These are phyloP conservation scores for Brachionus manjavacas DNA, from an alignment of 1,140 invertebrate genomes.

Conservation along the genomic window DNA sequence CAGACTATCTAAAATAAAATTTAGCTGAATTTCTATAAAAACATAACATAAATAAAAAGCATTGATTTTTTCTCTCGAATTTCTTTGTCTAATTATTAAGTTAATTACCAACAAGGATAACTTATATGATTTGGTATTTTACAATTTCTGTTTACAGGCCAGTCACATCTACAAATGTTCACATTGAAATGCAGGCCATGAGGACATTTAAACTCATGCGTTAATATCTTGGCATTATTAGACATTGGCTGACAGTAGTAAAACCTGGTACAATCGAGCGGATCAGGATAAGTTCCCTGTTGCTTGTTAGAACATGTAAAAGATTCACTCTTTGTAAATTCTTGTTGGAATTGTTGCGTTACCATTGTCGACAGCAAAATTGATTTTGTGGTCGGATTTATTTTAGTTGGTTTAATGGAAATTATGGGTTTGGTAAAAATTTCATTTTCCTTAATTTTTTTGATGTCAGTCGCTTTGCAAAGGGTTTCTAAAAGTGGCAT, in stretches of 20 bases:
- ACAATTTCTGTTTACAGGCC: slow-evolving; percentile 10
- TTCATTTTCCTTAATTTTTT: not conserved
- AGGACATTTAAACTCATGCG: slow-evolving; percentile 31
- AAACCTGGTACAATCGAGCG: slow-evolving; percentile 28
- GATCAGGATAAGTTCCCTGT: slow-evolving; percentile 25
- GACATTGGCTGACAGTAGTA: slow-evolving; percentile 36
- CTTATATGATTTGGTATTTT: not conserved
- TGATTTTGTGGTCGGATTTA: not conserved
- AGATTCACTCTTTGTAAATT: not conserved
- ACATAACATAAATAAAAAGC: too few relatives aligned
- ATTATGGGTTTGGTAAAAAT: not conserved
- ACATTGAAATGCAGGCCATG: slow-evolving; percentile 21
- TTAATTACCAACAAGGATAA: not conserved
- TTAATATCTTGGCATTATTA: not conserved
- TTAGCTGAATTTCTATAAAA: too few relatives aligned
- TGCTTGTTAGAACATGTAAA: slow-evolving; percentile 11
- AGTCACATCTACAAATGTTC: slow-evolving; percentile 25
- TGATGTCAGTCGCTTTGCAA: not conserved
- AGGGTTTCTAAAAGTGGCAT: not conserved
- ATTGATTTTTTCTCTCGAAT: too few relatives aligned
- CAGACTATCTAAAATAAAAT: not conserved
- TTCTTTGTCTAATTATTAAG: too few relatives aligned
- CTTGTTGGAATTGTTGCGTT: not conserved
- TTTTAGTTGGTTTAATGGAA: not conserved
- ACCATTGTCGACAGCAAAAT: not conserved